Percentiles rank a stretch among this genome's conserved stretches.
Conservation (phyloP, 2,113 vertebrate genomes). For the Eulemur rufifrons region DNA sequence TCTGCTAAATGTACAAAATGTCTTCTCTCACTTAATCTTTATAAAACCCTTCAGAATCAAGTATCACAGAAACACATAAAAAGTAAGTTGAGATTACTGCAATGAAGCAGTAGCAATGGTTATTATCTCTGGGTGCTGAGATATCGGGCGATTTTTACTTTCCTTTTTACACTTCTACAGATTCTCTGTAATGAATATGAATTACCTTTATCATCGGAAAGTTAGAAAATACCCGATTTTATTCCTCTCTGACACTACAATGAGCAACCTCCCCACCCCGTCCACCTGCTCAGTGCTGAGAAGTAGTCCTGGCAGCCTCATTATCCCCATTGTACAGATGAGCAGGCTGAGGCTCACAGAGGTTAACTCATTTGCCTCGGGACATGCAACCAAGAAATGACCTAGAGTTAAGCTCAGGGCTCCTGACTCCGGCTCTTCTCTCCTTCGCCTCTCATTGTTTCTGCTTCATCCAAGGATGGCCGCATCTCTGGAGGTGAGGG, state of each 20-base stretch:
- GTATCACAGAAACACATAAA: background rate
- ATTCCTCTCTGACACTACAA: background rate
- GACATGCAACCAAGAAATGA: background rate
- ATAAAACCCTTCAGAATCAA: background rate
- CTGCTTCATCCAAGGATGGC: background rate
- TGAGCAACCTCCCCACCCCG: rapidly evolving
- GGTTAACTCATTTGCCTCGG: background rate
- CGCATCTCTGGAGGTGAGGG: too few species aligned
- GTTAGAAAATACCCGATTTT: background rate
- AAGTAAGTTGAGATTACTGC: background rate
- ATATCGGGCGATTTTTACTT: background rate
- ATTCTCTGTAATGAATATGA: background rate
- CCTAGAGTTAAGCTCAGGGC: background rate
- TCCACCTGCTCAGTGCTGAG: background rate
- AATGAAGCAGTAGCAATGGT: background rate
- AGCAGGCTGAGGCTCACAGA: background rate
- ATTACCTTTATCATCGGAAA: background rate
- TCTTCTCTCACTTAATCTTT: background rate
- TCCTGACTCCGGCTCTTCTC: background rate
- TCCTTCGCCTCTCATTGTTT: background rate
- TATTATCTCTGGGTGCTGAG: background rate
- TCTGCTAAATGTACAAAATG: background rate
- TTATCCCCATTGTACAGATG: background rate
- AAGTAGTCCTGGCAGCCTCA: background rate
- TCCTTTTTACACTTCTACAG: background rate